Conservation (phyloP, 2,888 invertebrate genomes). For the Rapana venosa region DNA sequence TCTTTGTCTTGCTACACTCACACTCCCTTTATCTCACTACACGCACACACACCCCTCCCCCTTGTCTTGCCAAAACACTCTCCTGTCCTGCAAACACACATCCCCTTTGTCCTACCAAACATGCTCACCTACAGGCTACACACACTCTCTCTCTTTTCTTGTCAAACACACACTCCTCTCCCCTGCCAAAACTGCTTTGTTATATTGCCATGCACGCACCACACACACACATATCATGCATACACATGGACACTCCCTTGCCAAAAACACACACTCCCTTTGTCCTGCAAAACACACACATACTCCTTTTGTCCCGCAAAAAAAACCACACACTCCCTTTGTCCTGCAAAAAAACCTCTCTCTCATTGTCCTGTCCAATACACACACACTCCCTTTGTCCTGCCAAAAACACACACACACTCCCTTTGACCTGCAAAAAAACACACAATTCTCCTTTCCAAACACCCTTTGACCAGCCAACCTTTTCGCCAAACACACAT, state of each 20-base stretch:
- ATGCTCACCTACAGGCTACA: not conserved
- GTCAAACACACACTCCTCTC: not conserved
- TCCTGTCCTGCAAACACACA: no score
- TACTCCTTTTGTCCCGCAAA: not conserved
- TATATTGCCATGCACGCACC: not conserved
- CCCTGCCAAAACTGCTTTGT: not conserved
- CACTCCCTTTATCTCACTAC: not conserved
- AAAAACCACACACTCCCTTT: not conserved
- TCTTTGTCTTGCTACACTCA: not conserved
- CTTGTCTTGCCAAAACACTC: not conserved
- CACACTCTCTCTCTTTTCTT: not conserved
- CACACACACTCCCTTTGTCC: not conserved
- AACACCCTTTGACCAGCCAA: not conserved
- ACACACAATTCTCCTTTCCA: not conserved
- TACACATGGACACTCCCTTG: not conserved
- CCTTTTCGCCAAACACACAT: not conserved
- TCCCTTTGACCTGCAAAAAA: not conserved
- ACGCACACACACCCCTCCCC: not conserved
- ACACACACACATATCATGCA: not conserved
- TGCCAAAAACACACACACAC: not conserved
- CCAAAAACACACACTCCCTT: not conserved
- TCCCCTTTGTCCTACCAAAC: not conserved
- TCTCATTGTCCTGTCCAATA: not conserved
- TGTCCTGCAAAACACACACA: not conserved
- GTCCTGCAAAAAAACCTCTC: not conserved